Evolutionary conservation across 2,113 vertebrate genomes (phyloP).

Genomic region (Tetrao urogallus): DNA sequence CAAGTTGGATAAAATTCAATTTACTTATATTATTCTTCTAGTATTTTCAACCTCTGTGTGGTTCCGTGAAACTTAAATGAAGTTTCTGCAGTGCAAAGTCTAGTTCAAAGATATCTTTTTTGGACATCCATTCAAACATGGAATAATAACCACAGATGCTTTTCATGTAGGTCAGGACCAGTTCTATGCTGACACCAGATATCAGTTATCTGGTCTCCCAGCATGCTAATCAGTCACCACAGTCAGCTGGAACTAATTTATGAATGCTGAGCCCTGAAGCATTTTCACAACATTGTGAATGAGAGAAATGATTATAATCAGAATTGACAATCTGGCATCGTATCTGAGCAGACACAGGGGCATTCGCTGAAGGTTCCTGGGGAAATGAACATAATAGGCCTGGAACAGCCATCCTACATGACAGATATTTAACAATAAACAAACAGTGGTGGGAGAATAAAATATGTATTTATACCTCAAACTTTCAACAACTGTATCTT

Average conservation of each 20-base stretch:
- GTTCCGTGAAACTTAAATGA: conserved; percentile 3
- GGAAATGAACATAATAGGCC: conserved; percentile 60
- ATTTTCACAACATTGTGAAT: conserved; percentile 37
- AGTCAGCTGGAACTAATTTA: conserved; percentile 70
- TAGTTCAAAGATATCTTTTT: background rate
- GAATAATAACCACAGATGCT: background rate
- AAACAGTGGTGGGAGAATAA: background rate
- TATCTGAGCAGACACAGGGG: conserved; percentile 46
- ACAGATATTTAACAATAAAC: background rate
- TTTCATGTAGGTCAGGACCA: conserved; percentile 56
- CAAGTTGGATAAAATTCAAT: background rate
- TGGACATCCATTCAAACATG: background rate
- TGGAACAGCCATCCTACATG: conserved; percentile 25
- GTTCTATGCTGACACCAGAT: conserved; percentile 65
- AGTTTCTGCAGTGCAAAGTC: background rate
- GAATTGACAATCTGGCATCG: conserved; percentile 65
- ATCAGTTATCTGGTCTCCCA: conserved; percentile 64
- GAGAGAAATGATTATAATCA: conserved; percentile 66
- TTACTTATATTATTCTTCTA: background rate
- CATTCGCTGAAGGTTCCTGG: conserved; percentile 43
- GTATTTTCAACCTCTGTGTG: background rate
- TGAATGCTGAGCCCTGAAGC: conserved; percentile 66
- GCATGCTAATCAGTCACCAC: conserved; percentile 67
- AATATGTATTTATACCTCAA: background rate
- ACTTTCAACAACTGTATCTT: background rate